Percentiles rank a stretch among this genome's conserved stretches.
These are phyloP conservation scores for Sarcophaga subvicina DNA, from an alignment of 2,888 invertebrate genomes.

Conservation along the genomic window DNA sequence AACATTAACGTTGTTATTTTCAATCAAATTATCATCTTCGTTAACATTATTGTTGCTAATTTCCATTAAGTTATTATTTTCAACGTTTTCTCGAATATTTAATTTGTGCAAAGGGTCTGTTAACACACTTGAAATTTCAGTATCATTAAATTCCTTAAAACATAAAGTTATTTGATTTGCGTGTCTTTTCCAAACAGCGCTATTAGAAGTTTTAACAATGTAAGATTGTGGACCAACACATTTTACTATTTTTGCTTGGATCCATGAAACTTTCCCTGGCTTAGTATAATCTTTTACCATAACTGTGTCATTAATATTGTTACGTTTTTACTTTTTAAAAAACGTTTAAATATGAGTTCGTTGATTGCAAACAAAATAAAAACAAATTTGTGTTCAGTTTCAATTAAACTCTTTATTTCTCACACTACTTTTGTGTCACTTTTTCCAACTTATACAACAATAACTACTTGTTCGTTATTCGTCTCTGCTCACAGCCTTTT, in stretches of 20 bases:
- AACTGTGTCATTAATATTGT: constrained; percentile 10
- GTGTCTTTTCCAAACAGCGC: constrained; percentile 35
- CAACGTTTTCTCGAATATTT: not conserved
- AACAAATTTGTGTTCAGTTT: no score
- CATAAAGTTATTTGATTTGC: constrained; percentile 31
- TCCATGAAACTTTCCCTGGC: constrained; percentile 33
- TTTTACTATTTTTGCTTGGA: constrained; percentile 14
- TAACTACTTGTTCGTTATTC: no score
- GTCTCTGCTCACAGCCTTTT: no score
- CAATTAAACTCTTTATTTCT: no score
- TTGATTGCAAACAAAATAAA: no score
- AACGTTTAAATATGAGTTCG: no score
- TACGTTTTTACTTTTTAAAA: no score
- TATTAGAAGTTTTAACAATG: constrained; percentile 22
- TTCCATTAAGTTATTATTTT: not conserved
- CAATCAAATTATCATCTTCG: not conserved
- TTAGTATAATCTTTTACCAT: constrained; percentile 30
- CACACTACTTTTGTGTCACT: no score
- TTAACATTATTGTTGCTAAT: constrained; percentile 1
- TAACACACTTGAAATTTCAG: constrained; percentile 3
- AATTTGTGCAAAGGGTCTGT: constrained; percentile 16
- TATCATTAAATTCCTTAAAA: not conserved
- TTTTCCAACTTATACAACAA: no score
- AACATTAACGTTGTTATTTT: not conserved
- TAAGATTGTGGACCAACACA: constrained; percentile 16